phyloP scores from a whole-genome alignment of 2,888 invertebrate species.

The Spodoptera littoralis region DNA sequence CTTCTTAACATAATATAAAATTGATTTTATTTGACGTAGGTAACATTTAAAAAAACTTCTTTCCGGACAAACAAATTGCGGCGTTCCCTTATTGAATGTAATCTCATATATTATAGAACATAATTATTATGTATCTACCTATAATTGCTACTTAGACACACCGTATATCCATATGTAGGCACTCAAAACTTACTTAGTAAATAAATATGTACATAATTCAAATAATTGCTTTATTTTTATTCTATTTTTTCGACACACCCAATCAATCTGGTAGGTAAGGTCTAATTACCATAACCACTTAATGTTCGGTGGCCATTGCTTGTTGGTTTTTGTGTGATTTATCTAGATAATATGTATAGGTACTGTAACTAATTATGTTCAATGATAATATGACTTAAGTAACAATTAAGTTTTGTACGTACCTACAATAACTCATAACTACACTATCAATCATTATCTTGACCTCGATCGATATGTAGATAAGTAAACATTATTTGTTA shows the following conservation, averaged over 20 bases:
- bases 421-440: slow-evolving; percentile 26
- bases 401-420: slow-evolving; percentile 20
- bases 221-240: slow-evolving; percentile 67
- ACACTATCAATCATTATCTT: slow-evolving; percentile 42
- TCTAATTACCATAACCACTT: slow-evolving; percentile 57
- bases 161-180: slow-evolving; percentile 11
- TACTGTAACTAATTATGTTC: slow-evolving; percentile 42
- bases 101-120: slow-evolving; percentile 24
- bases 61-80: slow-evolving; percentile 25
- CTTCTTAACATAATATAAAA: slow-evolving; percentile 3
- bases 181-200: slow-evolving; percentile 33
- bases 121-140: slow-evolving; percentile 16
- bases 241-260: slow-evolving; percentile 46
- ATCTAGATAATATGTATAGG: slow-evolving; percentile 37
- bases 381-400: slow-evolving; percentile 47
- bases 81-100: slow-evolving; percentile 16
- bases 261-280: slow-evolving; percentile 24
- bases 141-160: slow-evolving; percentile 36
- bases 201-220: slow-evolving; percentile 61
- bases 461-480: slow-evolving; percentile 29
- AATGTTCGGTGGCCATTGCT: slow-evolving; percentile 27
- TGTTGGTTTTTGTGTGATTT: slow-evolving; percentile 58
- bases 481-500: background rate
- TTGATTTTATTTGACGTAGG: background rate
- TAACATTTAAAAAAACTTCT: slow-evolving; percentile 8